Percentiles rank a stretch among this genome's conserved stretches.
Evolutionary conservation across 2,797 vertebrate species (phyloP).

Genomic region (Poecilia velifera): DNA sequence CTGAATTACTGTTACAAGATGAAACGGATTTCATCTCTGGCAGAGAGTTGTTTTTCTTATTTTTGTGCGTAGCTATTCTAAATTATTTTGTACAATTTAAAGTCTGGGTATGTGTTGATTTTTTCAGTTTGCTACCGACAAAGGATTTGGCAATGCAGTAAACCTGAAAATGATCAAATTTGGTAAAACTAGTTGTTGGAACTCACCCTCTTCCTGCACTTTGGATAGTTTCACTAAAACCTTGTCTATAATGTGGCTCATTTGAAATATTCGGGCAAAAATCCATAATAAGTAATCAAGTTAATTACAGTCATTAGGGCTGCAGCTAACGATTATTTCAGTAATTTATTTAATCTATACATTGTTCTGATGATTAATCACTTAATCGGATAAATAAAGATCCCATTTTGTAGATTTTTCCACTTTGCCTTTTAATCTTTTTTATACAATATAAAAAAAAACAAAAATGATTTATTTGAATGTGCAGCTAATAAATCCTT

Average conservation of each 20-base stretch:
- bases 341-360: no score
- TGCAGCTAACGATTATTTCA: no score
- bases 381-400: no score
- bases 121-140: neutral
- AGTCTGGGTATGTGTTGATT: neutral
- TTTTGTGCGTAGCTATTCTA: neutral
- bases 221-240: neutral
- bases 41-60: neutral
- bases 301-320: neutral
- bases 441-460: no score
- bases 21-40: neutral
- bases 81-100: neutral
- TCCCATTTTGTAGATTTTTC: no score
- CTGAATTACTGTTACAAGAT: conserved; percentile 29
- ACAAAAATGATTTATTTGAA: no score
- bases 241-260: neutral
- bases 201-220: neutral
- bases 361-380: no score
- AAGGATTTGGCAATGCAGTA: neutral
- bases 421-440: no score
- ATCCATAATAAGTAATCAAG: neutral
- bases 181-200: neutral
- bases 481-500: no score
- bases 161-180: neutral
- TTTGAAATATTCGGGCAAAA: neutral